Conservation (phyloP, 2,113 vertebrate species). For the Embiotoca jacksoni region DNA sequence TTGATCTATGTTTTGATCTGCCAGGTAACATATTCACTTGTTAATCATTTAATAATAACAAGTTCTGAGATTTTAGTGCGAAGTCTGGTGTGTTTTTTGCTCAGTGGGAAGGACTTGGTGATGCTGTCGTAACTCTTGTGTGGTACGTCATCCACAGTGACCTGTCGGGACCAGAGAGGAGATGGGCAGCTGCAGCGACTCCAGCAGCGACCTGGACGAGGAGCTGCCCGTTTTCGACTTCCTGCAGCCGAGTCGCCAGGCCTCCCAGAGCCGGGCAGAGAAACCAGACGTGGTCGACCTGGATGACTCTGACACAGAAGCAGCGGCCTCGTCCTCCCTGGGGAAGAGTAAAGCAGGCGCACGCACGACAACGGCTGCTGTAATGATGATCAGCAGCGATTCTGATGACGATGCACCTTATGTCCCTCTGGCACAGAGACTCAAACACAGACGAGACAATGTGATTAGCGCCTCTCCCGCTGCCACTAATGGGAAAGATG, state of each 20-base stretch:
- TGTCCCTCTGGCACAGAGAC: conserved; percentile 81
- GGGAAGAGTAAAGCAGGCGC: background rate
- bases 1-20: background rate
- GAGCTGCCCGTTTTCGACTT: conserved; percentile 84
- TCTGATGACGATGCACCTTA: conserved; percentile 78
- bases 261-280: background rate
- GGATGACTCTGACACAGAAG: conserved; percentile 42
- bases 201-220: conserved; percentile 81
- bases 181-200: conserved; percentile 77
- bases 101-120: no score
- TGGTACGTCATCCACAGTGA: background rate
- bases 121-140: background rate
- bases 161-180: background rate
- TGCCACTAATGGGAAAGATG: conserved; percentile 19
- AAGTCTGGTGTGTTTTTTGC: background rate
- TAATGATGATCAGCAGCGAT: conserved; percentile 82
- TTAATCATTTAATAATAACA: background rate
- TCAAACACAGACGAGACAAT: conserved; percentile 71
- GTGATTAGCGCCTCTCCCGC: conserved; percentile 13
- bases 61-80: background rate
- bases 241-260: conserved; percentile 59
- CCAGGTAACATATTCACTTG: background rate
- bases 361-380: background rate
- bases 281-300: conserved; percentile 10
- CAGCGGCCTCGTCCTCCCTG: background rate